Evolutionary conservation across 2,797 vertebrate genomes (phyloP), one percentile per base, ranked within the genome.

Genomic region (Xyrichtys novacula): DNA sequence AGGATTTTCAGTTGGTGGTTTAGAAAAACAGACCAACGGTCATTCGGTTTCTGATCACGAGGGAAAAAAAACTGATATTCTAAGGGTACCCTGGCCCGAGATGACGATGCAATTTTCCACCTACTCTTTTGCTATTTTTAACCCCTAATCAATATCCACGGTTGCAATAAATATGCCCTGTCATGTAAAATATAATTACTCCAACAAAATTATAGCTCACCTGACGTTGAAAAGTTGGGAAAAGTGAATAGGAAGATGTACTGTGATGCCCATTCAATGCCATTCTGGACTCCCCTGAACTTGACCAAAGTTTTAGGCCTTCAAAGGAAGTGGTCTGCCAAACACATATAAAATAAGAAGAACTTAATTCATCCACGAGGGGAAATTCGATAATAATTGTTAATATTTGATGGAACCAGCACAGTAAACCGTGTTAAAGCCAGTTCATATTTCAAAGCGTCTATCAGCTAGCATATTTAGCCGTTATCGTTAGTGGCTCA

Each of bases 241-340:
- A 88, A 20, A 84, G 76, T 6, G 84, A 85, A 60, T 88, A 88
- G 57, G 75, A 26, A 53, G 68, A 67, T 9, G 53, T 25, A 36
- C 48, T 76, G 17, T 84, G 85, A 75, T 80, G 76, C 12, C 76
- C 68, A 53, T 89, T 83, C 55, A 89, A 90, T 4, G 83, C 88
- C 85, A 91, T 87, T 71, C 32, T 91, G 69, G 74, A 39, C 40
- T 83, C 68, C 54, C 34, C 46, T 58, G 42, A 73, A 75, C 70
- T 77, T 80, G 53, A 72, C 47, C 15, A 54, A 61, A 75, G 65
- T 80, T 60, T 78, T 61, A 71, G 57, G 65, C 67, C 74, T 85
- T 91, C 64, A 78, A 85, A 15, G 44, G 25, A 4, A 7, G 23
- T 84, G 25, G 38, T 61, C 87, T 74, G 63, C 15, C 2, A 58